Base-by-base conservation (phyloP, 30 jellyfish, hydroid and myxozoan genomes). In the Chironex yamaguchii region DNA sequence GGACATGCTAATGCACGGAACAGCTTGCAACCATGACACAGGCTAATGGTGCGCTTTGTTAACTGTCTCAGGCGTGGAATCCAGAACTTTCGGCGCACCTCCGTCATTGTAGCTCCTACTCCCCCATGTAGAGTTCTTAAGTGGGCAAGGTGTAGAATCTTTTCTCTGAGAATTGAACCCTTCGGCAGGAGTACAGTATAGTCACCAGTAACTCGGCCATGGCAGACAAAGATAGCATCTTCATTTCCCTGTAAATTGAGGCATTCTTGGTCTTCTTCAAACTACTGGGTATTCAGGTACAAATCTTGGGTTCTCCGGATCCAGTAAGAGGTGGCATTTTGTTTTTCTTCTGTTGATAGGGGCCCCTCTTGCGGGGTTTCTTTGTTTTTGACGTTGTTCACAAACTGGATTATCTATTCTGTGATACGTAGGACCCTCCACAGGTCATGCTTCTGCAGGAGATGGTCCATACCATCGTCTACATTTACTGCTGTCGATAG, bases 21-120 rank as follows among this genome's bases (percentile, higher is more conserved):
- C 35, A 71, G 49, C 69, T 89, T 89, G 79, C 97, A 89, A 4
- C 97, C 93, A 68, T 25, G 22, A 36, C 96, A 88, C 64, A 53
- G 67, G 25, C 42, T 75, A 9, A 50, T 52, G 51, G 52, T 25
- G n/a, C 68, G 26, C 62, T 89, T 89, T 26, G 86, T 31, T n/a
- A 87, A 64, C 33, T 87, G 92, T 29, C 96, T 28, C 23, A 87
- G 49, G 17, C 66, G 12, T 13, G 96, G 96, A 21, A 87, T 67
- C 92, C 91, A 87, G 71, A 36, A 87, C 28, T 49, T 36, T 42
- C 82, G 73, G 34, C 93, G 49, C 0, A 83, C 31, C 70, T 52
- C 50, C 32, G 95, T 73, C 76, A 85, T 85, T 23, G 95, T 85
- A 2, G 58, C 62, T 33, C 84, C 84, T 22, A 84, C 94, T 84